These are phyloP conservation scores for Elachura formosa DNA, from an alignment of 2,113 vertebrate genomes.

Conservation along the genomic window DNA sequence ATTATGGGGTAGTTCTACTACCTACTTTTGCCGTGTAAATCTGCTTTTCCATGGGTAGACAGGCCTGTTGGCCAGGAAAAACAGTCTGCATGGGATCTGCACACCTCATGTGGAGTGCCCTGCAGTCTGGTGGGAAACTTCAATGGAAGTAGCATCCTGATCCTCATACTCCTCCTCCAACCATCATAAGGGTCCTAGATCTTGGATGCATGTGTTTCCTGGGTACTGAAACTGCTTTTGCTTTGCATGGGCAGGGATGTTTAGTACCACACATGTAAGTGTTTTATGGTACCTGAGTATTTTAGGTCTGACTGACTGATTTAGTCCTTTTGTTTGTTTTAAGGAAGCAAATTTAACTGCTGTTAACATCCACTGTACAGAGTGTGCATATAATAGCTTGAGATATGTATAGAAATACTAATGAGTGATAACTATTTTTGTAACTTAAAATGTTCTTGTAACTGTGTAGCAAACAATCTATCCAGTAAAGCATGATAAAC, in stretches of 20 bases:
- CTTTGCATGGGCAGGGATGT: background rate
- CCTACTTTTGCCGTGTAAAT: background rate
- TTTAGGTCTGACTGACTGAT: background rate
- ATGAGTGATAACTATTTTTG: constrained; percentile 72
- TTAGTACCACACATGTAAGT: background rate
- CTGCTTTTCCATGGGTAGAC: background rate
- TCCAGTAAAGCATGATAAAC: constrained; percentile 69
- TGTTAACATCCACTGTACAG: constrained; percentile 46
- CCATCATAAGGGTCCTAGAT: background rate
- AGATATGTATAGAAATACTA: constrained; percentile 60
- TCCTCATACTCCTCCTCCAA: background rate
- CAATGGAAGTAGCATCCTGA: background rate
- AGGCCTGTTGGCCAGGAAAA: background rate
- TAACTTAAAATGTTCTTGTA: constrained; percentile 66
- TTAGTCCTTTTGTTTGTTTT: background rate
- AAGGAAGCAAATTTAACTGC: constrained; percentile 42
- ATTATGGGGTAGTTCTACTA: background rate
- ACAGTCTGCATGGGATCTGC: background rate
- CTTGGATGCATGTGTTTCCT: background rate
- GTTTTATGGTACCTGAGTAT: background rate
- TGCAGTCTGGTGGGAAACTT: fast-evolving
- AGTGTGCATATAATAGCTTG: constrained; percentile 47
- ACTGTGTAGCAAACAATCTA: constrained; percentile 58
- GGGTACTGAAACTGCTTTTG: background rate
- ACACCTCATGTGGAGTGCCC: fast-evolving